phyloP scores from a whole-genome alignment of 1,140 invertebrate genomes.

The Pteromalus puparum region DNA sequence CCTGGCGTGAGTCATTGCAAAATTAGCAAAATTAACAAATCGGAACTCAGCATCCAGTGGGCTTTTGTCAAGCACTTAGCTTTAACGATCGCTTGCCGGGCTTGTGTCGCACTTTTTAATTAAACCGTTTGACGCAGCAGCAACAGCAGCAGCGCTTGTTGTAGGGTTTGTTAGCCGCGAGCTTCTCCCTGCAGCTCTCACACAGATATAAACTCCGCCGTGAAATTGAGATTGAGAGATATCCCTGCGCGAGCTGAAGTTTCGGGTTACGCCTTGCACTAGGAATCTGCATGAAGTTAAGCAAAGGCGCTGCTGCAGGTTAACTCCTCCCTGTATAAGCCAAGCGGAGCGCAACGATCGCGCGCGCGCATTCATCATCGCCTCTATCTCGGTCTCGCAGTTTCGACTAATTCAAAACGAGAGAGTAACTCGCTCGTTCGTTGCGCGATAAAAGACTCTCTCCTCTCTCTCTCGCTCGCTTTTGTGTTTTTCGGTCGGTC shows the following conservation, averaged over 20 bases:
- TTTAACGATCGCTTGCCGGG: no score
- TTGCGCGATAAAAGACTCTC: conserved; percentile 6
- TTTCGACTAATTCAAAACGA: conserved; percentile 3
- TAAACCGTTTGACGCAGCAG: not conserved
- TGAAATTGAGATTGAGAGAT: conserved; percentile 38
- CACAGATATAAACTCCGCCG: not conserved
- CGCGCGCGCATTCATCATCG: conserved; percentile 25
- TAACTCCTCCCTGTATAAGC: not conserved
- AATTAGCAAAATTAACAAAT: no score
- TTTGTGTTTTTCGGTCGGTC: not conserved
- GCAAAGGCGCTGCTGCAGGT: not conserved
- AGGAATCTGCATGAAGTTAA: conserved; percentile 39
- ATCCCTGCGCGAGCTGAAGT: not conserved
- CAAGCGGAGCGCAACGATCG: not conserved
- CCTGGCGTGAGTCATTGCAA: no score
- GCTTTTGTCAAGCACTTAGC: no score
- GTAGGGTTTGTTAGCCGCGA: no score
- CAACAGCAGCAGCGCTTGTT: no score
- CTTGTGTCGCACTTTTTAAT: not conserved
- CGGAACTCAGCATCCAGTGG: no score
- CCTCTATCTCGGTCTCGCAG: not conserved
- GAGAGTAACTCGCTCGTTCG: no score
- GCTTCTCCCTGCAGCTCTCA: not conserved
- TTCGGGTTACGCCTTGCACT: conserved; percentile 4
- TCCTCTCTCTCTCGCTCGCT: no score